Conservation (phyloP, 2,113 vertebrate species). For the Macquaria ambigua region DNA sequence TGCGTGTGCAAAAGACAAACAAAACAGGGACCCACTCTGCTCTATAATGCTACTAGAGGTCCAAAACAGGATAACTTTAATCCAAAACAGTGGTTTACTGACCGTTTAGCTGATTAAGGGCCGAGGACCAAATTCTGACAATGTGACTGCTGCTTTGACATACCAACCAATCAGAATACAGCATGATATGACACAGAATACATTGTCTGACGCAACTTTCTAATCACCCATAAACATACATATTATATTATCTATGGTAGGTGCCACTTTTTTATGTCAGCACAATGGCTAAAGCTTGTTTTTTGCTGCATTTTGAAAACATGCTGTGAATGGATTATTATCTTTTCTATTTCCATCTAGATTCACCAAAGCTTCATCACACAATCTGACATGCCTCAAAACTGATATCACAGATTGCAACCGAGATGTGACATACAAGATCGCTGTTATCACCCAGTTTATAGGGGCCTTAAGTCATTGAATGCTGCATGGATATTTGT, state of each 20-base stretch:
- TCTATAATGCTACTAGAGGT: background rate
- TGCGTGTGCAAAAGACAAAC: background rate
- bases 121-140: background rate
- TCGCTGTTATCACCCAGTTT: no score
- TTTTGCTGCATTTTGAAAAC: no score
- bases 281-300: background rate
- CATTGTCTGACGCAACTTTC: background rate
- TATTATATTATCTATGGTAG: no score
- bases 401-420: background rate
- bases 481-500: background rate
- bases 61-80: background rate
- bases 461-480: background rate
- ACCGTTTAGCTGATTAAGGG: background rate
- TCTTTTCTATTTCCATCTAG: background rate
- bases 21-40: background rate
- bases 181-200: background rate
- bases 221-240: background rate
- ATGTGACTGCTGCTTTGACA: background rate
- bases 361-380: background rate
- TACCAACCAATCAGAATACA: background rate
- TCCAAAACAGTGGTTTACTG: background rate
- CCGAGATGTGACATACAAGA: background rate
- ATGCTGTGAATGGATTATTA: no score
- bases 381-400: conserved; percentile 1
- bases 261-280: background rate